Evolutionary conservation across 30 jellyfish, hydroid and myxozoan genomes (phyloP).

Genomic region (Chironex yamaguchii): DNA sequence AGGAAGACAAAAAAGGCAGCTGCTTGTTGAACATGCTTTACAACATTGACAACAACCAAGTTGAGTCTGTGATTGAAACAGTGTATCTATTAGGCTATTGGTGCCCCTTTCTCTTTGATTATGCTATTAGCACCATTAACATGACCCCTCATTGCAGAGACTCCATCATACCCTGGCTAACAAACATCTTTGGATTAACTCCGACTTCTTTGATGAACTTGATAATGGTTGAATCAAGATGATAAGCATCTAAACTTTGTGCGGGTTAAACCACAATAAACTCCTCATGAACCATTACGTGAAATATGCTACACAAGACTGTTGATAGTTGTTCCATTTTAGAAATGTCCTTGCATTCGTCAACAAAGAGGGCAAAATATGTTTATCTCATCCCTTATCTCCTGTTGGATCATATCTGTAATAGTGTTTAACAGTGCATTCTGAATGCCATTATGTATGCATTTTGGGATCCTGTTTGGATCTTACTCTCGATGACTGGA

Average conservation of each 20-base stretch:
- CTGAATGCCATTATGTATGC: conserved; percentile 36
- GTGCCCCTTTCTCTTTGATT: conserved; percentile 47
- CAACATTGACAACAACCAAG: conserved; percentile 34
- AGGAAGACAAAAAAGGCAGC: conserved; percentile 22
- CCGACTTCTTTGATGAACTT: neutral
- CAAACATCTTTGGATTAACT: conserved; percentile 45
- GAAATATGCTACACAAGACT: conserved; percentile 41
- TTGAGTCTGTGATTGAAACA: conserved; percentile 49
- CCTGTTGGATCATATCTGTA: conserved; percentile 47
- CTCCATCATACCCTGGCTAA: conserved; percentile 74
- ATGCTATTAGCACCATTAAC: conserved; percentile 21
- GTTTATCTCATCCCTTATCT: conserved; percentile 11
- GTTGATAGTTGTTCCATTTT: conserved; percentile 48
- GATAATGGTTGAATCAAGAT: conserved; percentile 29
- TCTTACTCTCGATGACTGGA: conserved; percentile 16
- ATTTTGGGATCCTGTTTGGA: conserved; percentile 28
- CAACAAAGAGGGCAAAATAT: conserved; percentile 39
- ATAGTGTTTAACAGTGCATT: conserved; percentile 20
- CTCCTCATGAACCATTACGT: conserved; percentile 43
- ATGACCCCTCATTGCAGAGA: conserved; percentile 56
- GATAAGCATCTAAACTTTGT: conserved; percentile 52
- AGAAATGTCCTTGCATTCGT: conserved; percentile 49
- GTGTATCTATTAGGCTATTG: conserved; percentile 42
- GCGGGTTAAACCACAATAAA: conserved; percentile 35
- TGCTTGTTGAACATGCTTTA: neutral